These are phyloP conservation scores for Oncorhynchus mykiss DNA, from an alignment of 2,113 vertebrate genomes.

Conservation along the genomic window DNA sequence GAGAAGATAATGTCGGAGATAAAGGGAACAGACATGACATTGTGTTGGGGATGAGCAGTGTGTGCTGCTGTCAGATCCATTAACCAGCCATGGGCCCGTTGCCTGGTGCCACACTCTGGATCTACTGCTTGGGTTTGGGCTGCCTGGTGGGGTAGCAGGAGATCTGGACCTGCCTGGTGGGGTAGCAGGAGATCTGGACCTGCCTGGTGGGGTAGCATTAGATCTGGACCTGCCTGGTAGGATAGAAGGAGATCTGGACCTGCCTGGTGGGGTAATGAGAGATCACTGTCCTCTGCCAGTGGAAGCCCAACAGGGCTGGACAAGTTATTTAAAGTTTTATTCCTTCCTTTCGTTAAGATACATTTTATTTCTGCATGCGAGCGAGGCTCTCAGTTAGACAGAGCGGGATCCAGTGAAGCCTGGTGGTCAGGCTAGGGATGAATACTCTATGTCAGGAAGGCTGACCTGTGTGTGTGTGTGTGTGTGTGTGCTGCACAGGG, in stretches of 20 bases:
- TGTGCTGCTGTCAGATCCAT: neutral
- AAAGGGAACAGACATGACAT: constrained; percentile 24
- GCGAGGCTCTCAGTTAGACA: constrained; percentile 1
- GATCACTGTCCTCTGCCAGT: neutral
- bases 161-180: neutral
- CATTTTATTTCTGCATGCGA: neutral
- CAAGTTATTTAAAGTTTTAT: constrained; percentile 23
- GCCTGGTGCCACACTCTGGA: neutral
- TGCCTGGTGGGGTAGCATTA: no score
- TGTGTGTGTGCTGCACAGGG: neutral
- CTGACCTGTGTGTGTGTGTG: neutral
- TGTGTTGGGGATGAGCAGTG: neutral
- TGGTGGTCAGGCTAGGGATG: constrained; percentile 13
- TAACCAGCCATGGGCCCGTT: neutral
- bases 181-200: constrained; percentile 9
- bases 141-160: constrained; percentile 4
- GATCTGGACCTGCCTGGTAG: neutral
- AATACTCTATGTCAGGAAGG: neutral
- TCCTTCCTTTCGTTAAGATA: constrained; percentile 16
- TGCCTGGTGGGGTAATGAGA: constrained; percentile 10
- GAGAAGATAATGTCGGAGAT: neutral
- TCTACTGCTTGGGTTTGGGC: no score
- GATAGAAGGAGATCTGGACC: constrained; percentile 6
- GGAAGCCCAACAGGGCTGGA: neutral
- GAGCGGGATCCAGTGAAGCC: constrained; percentile 11